phyloP scores from a whole-genome alignment of 2,888 invertebrate genomes.

The Drosophila buzzatii region DNA sequence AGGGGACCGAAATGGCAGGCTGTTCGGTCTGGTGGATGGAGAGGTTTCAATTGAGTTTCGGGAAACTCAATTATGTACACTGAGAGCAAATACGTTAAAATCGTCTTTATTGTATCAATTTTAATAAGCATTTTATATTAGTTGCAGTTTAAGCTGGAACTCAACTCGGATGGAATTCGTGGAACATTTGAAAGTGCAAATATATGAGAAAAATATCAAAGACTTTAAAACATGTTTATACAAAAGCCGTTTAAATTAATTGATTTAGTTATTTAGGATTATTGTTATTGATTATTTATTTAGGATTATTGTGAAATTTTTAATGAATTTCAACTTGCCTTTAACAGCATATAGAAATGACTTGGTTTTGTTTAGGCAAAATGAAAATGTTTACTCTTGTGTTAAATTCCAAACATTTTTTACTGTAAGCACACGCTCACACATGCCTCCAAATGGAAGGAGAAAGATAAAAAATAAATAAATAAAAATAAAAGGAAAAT shows the following conservation, averaged over 20 bases:
- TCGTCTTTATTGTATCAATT: neutral
- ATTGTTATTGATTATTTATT: too few relatives aligned
- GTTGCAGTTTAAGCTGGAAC: neutral
- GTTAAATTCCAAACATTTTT: neutral
- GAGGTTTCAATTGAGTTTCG: constrained; percentile 30
- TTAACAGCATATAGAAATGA: neutral
- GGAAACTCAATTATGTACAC: constrained; percentile 25
- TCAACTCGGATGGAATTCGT: too few relatives aligned
- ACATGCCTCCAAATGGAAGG: neutral
- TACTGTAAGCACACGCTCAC: neutral
- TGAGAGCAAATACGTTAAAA: constrained; percentile 7
- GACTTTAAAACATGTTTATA: too few relatives aligned
- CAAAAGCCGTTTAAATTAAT: neutral
- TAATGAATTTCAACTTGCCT: neutral
- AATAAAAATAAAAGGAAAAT: neutral
- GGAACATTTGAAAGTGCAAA: too few relatives aligned
- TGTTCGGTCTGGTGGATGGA: constrained; percentile 5
- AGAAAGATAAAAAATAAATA: too few relatives aligned
- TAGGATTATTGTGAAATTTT: neutral
- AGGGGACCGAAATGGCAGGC: constrained; percentile 15
- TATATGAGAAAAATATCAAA: too few relatives aligned
- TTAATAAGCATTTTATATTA: neutral
- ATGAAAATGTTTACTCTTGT: neutral
- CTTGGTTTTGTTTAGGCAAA: neutral
- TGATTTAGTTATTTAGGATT: neutral